A percentile compares a stretch with the other conserved stretches of the same genome.
Conservation (phyloP, 2,888 invertebrate species). For the Cantharis flavilabris region DNA sequence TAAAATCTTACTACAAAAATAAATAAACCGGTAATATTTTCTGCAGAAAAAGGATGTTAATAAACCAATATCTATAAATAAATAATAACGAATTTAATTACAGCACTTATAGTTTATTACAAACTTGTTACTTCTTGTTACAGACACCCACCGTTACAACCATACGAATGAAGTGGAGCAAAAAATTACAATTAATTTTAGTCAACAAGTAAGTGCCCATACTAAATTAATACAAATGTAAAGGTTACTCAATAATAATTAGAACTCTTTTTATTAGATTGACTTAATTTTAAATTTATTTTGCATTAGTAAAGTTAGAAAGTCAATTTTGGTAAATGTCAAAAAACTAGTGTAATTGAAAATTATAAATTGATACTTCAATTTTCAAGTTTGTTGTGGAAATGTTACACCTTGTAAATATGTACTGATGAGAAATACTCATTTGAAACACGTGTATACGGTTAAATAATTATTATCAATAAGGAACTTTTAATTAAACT, state of each 20-base stretch:
- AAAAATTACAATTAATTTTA: neutral
- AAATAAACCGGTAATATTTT: neutral
- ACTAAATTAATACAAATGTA: neutral
- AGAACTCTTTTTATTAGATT: neutral
- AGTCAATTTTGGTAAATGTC: neutral
- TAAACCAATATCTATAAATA: neutral
- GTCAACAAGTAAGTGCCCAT: neutral
- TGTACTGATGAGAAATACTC: neutral
- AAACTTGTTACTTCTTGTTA: neutral
- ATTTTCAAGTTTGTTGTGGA: neutral
- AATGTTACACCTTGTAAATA: neutral
- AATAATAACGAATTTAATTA: neutral
- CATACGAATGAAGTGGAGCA: neutral
- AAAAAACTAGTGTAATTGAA: neutral
- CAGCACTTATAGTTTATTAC: neutral
- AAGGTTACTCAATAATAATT: neutral
- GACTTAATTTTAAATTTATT: neutral
- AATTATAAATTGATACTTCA: neutral
- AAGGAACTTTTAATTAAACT: no score
- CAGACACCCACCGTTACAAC: neutral
- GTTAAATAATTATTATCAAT: no score
- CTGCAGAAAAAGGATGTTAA: neutral
- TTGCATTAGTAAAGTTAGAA: neutral
- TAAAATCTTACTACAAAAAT: neutral
- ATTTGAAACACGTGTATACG: neutral